These are phyloP conservation scores for Platyscapa corneri DNA, from an alignment of 1,140 invertebrate species.

Conservation along the genomic window DNA sequence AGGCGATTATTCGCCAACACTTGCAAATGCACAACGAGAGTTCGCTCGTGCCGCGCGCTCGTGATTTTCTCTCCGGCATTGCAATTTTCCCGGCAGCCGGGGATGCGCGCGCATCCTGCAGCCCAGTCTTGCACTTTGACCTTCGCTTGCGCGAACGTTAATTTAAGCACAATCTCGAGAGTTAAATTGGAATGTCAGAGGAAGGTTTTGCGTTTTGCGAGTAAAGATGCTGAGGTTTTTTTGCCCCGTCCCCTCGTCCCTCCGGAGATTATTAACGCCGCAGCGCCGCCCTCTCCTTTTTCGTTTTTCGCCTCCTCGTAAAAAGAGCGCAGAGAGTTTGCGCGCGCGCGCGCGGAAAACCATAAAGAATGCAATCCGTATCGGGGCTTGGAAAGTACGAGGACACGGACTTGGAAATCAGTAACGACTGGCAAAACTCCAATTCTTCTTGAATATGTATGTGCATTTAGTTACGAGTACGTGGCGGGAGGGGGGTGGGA, in stretches of 20 bases:
- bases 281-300: neutral
- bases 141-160: neutral
- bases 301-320: neutral
- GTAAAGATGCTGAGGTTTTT: neutral
- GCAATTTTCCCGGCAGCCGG: neutral
- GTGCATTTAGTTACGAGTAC: neutral
- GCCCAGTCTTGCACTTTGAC: too few relatives aligned
- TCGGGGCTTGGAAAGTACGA: neutral
- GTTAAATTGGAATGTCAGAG: neutral
- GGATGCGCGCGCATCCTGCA: too few relatives aligned
- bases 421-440: slow-evolving; percentile 38
- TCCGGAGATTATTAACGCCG: neutral
- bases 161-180: neutral
- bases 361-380: neutral
- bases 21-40: neutral
- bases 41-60: too few relatives aligned
- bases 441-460: neutral
- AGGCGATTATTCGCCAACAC: slow-evolving; percentile 42
- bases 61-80: neutral
- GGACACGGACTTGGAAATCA: neutral
- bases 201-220: neutral
- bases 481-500: neutral
- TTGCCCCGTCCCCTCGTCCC: neutral
- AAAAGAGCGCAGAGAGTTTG: neutral
- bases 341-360: neutral